phyloP scores from a whole-genome alignment of 1,140 invertebrate species.

The Bombyx mandarina region DNA sequence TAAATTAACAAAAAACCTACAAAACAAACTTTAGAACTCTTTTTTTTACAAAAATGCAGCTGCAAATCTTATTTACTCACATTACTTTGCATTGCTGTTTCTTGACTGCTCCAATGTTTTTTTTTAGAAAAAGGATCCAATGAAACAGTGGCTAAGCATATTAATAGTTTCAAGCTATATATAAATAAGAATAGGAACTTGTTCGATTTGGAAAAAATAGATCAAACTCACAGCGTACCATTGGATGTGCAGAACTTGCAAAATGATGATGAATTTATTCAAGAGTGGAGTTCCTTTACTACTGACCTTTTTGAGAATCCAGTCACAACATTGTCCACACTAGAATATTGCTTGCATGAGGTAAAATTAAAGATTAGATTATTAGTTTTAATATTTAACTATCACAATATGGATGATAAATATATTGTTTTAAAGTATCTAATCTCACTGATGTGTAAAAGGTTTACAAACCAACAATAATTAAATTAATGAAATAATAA shows the following conservation, averaged over 20 bases:
- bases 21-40: too few relatives aligned
- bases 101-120: conserved; percentile 11
- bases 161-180: conserved; percentile 71
- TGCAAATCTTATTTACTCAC: neutral
- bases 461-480: neutral
- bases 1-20: neutral
- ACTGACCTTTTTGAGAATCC: conserved; percentile 78
- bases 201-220: conserved; percentile 74
- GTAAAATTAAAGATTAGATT: conserved; percentile 31
- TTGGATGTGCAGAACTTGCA: conserved; percentile 76
- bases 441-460: neutral
- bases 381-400: neutral
- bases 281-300: conserved; percentile 75
- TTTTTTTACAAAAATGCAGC: too few relatives aligned
- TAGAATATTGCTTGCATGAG: conserved; percentile 83
- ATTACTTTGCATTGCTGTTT: neutral
- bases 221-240: conserved; percentile 74
- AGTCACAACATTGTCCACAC: conserved; percentile 73
- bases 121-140: conserved; percentile 69
- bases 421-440: neutral
- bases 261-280: conserved; percentile 73
- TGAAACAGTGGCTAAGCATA: conserved; percentile 62
- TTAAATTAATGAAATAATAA: too few relatives aligned
- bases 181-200: conserved; percentile 68
- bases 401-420: neutral